Percentiles rank a stretch among this genome's conserved stretches.
Conservation (phyloP, 64 coral and sea anemone genomes). For the Porites australiensis region DNA sequence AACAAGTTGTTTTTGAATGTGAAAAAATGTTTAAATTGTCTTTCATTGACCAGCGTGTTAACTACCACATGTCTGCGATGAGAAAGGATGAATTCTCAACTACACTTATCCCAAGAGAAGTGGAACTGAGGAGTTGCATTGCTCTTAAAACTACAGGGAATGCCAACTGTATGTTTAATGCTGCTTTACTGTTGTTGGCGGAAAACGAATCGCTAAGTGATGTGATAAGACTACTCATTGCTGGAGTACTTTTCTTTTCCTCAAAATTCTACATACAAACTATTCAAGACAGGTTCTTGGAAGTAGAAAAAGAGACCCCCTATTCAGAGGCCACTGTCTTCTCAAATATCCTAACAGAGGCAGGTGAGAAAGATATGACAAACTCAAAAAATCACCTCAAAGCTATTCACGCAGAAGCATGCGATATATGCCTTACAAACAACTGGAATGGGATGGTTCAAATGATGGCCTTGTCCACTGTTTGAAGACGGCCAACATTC, state of each 20-base stretch:
- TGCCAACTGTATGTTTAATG: slow-evolving; percentile 10
- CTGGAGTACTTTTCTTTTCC: neutral
- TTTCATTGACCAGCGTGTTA: neutral
- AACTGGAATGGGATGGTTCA: too few species aligned
- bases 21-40: neutral
- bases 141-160: neutral
- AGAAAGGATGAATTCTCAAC: neutral
- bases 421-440: neutral
- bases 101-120: slow-evolving; percentile 10
- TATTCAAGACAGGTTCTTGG: slow-evolving; percentile 9
- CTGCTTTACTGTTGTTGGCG: neutral
- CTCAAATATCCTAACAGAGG: slow-evolving; percentile 8
- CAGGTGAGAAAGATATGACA: slow-evolving; percentile 12
- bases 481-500: too few species aligned
- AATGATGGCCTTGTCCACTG: neutral
- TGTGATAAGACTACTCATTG: neutral
- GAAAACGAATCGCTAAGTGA: neutral
- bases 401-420: neutral
- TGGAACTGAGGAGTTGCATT: neutral
- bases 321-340: slow-evolving; percentile 16
- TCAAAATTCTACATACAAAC: neutral
- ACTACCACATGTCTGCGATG: neutral
- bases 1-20: neutral
- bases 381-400: neutral
- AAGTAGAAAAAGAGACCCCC: neutral